Percentiles rank a stretch among this genome's conserved stretches.
phyloP scores from a whole-genome alignment of 2,888 invertebrate species.

The Drosophila monieri region DNA sequence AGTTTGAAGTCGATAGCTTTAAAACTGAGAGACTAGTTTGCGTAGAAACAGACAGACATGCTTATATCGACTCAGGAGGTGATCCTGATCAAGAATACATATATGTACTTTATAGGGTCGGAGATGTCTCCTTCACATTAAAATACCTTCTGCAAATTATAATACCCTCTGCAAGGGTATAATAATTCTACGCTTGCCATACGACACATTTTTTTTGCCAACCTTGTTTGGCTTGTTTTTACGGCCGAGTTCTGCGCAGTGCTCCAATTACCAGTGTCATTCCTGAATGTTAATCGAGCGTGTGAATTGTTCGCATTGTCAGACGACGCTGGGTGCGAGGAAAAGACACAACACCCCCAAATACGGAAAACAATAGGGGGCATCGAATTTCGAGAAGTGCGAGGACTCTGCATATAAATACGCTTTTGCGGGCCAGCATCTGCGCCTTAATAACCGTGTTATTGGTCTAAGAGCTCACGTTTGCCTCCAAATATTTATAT shows the following conservation, averaged over 20 bases:
- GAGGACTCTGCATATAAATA: slow-evolving; percentile 30
- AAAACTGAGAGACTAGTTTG: too few species aligned
- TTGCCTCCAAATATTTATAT: slow-evolving; percentile 17
- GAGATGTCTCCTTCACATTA: too few species aligned
- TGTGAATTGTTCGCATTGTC: slow-evolving; percentile 53
- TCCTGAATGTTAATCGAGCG: slow-evolving; percentile 64
- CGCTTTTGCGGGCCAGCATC: slow-evolving; percentile 11
- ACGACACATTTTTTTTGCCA: slow-evolving; percentile 23
- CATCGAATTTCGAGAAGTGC: slow-evolving; percentile 20
- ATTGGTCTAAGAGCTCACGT: slow-evolving; percentile 48
- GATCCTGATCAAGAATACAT: too few species aligned
- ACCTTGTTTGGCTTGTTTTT: slow-evolving; percentile 18
- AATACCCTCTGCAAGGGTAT: too few species aligned
- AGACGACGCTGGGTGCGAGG: slow-evolving; percentile 16
- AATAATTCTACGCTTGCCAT: slow-evolving; percentile 11
- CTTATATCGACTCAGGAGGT: too few species aligned
- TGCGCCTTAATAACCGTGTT: slow-evolving; percentile 33
- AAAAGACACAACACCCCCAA: background rate
- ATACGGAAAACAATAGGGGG: slow-evolving; percentile 23
- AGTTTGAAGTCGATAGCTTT: too few species aligned
- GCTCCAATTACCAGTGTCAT: slow-evolving; percentile 52
- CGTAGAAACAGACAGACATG: too few species aligned
- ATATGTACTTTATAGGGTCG: too few species aligned
- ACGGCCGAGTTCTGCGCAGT: slow-evolving; percentile 29
- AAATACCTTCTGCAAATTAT: too few species aligned